phyloP scores from a whole-genome alignment of 2,888 invertebrate species.

The Nephrotoma flavescens region DNA sequence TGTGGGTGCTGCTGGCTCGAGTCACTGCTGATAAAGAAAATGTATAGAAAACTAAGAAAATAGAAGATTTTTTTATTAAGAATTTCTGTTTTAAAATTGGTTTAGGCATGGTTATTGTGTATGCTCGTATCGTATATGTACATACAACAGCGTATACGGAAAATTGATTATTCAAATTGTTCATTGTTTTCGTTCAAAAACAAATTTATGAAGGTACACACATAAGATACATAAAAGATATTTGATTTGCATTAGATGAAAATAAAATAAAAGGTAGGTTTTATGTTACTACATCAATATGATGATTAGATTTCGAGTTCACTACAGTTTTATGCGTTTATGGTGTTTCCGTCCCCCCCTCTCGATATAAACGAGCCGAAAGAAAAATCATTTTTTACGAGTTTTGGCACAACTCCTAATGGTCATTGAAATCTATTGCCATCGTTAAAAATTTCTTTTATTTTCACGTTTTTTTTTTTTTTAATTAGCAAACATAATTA shows the following conservation, averaged over 20 bases:
- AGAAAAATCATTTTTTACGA: neutral
- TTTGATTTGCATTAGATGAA: neutral
- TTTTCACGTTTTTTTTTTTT: neutral
- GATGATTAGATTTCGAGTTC: neutral
- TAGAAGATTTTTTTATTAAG: neutral
- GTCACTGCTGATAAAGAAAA: neutral
- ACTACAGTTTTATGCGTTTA: neutral
- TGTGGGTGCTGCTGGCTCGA: neutral
- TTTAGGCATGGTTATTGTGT: neutral
- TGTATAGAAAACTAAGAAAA: neutral
- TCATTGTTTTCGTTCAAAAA: neutral
- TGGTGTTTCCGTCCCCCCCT: neutral
- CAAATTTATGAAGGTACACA: neutral
- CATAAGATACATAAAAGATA: neutral
- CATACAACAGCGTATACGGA: neutral
- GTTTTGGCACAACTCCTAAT: neutral
- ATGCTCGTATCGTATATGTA: neutral
- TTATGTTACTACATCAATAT: neutral
- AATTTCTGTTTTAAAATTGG: neutral
- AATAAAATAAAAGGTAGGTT: neutral
- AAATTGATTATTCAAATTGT: neutral
- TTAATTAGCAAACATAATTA: neutral
- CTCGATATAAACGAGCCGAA: neutral
- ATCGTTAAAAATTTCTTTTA: neutral
- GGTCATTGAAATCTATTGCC: neutral